Base-by-base conservation (phyloP, 2,797 vertebrate genomes). In the Furcifer pardalis region DNA sequence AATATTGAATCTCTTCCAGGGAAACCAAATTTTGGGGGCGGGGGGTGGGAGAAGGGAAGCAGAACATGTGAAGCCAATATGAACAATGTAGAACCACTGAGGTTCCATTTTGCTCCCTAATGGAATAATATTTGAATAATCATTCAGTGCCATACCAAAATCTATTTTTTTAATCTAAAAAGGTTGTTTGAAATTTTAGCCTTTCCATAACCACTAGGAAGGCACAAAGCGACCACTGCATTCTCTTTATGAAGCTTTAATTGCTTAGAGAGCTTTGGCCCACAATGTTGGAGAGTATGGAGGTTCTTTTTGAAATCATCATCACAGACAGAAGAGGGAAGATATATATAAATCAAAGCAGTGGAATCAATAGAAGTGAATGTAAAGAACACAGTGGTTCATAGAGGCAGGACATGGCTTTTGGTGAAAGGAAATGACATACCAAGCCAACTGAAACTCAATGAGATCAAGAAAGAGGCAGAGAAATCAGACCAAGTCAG, bases 111-210 rank as follows among this genome's bases (percentile, higher is more conserved):
- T 85, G 60, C 62, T 69, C 80, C 59, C 74, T 1, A n/a, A 88
- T 82, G 37, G 66, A 35, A 9, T 68, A 90, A 46, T 44, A 35
- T 44, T 62, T 35, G 40, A 7, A 30, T 46, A 23, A 10, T 0
- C 4, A 0, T 5, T 4, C 5, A 25, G 23, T 7, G 46, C 5
- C 66, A 30, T 13, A 60, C 69, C 2, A 0, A 7, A 77, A 7
- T n/a, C 19, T 56, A 19, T 19, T 76, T 44, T 59, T 5, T 27
- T 27, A 59, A 35, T 6, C 82, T 71, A 0, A 13, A 79, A 27
- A 8, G 0, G 0, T 0, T 5, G 62, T 2, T 2, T 30, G 3
- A 46, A 2, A n/a, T 40, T 2, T 32, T 32, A 0, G 1, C 5
- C 27, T 5, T n/a, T 17, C 1, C 32, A 68, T 60, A 21, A 40